These are phyloP conservation scores for Heliothis virescens DNA, from an alignment of 1,140 invertebrate genomes.

Conservation along the genomic window DNA sequence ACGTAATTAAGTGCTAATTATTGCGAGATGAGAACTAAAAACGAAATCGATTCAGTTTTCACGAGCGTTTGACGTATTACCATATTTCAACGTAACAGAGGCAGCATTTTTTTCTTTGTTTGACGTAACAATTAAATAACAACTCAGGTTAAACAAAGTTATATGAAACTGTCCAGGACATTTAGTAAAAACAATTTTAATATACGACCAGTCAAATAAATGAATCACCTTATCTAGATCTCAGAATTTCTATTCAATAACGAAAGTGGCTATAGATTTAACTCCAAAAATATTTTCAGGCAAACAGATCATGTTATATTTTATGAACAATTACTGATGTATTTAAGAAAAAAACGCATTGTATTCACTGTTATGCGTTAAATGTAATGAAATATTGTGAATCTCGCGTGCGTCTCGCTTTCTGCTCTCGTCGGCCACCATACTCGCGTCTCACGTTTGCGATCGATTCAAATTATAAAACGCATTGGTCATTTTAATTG, in stretches of 20 bases:
- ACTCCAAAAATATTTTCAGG: too few species aligned
- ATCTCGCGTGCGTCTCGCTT: constrained; percentile 76
- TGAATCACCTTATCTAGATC: too few species aligned
- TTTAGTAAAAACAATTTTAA: too few species aligned
- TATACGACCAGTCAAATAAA: too few species aligned
- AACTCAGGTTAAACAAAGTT: too few species aligned
- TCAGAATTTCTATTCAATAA: too few species aligned
- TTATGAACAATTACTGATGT: constrained; percentile 3
- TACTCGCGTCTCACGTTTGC: constrained; percentile 51
- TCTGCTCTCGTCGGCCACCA: constrained; percentile 62
- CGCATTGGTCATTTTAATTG: constrained; percentile 52
- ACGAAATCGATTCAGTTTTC: constrained; percentile 21
- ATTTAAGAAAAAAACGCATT: constrained; percentile 24
- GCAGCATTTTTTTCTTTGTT: neutral
- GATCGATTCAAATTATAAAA: constrained; percentile 63
- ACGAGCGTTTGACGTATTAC: neutral
- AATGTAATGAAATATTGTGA: constrained; percentile 35
- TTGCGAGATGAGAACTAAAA: constrained; percentile 11
- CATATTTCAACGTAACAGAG: neutral
- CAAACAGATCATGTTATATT: too few species aligned
- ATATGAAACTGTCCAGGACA: too few species aligned
- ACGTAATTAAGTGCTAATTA: constrained; percentile 50
- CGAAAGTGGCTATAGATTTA: too few species aligned
- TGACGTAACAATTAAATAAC: constrained; percentile 1
- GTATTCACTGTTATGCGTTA: constrained; percentile 37